Conservation (phyloP, 2,113 vertebrate genomes). For the human (Homo sapiens) region GRCh38 chrX:138795001-138795500, state of each 20-base stretch:
- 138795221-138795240: background rate
- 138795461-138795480: constrained; percentile 69
- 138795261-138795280: background rate
- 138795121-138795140: constrained; percentile 72
- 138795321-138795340: background rate
- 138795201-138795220: constrained; percentile 37
- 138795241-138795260: background rate
- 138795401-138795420: constrained; percentile 59
- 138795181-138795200: constrained; percentile 40
- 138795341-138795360: constrained; percentile 43
- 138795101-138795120: constrained; percentile 76
- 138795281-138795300: background rate
- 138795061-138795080: constrained; percentile 61
- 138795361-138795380: constrained; percentile 50
- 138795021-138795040: constrained; percentile 53
- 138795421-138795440: constrained; percentile 76
- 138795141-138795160: constrained; percentile 68
- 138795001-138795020: constrained; percentile 46
- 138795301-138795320: background rate
- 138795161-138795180: constrained; percentile 49
- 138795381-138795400: constrained; percentile 65
- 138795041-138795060: constrained; percentile 36
- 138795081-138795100: constrained; percentile 60
- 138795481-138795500: background rate
- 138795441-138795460: constrained; percentile 67